phyloP scores from a whole-genome alignment of 2,113 vertebrate species.

The Pygathrix nemaeus region DNA sequence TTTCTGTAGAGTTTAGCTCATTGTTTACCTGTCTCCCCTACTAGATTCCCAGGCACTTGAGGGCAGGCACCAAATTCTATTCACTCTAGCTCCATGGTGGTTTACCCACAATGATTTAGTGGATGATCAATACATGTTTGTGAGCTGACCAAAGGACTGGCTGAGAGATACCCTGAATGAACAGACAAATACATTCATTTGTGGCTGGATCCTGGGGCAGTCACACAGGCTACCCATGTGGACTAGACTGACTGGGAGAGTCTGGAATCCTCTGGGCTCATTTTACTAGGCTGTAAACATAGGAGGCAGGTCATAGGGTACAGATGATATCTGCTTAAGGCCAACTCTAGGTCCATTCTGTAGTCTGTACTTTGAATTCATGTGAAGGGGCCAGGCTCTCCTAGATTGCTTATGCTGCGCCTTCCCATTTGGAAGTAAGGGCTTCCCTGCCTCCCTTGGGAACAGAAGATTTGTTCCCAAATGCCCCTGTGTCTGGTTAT shows the following conservation, averaged over 20 bases:
- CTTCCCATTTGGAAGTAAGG: constrained; percentile 11
- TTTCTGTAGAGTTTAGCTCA: neutral
- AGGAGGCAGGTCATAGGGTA: neutral
- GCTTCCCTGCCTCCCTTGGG: neutral
- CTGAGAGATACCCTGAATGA: neutral
- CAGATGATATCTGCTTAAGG: neutral
- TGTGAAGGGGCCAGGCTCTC: neutral
- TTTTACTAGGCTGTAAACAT: neutral
- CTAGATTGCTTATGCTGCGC: neutral
- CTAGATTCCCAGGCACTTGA: neutral
- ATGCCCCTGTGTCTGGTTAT: neutral
- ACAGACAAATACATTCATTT: neutral
- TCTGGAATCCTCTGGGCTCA: neutral
- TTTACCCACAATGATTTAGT: neutral
- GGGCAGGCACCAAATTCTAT: neutral
- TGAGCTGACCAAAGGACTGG: constrained; percentile 24
- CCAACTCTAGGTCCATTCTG: neutral
- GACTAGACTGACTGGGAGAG: neutral
- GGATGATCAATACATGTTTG: neutral
- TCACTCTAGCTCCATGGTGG: neutral
- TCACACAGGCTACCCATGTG: neutral
- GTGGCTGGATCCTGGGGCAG: neutral
- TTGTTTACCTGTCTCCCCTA: neutral
- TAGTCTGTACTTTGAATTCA: constrained; percentile 36
- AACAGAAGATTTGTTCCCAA: neutral